Conservation (phyloP, 1,140 invertebrate species). For the Aporrectodea caliginosa region DNA sequence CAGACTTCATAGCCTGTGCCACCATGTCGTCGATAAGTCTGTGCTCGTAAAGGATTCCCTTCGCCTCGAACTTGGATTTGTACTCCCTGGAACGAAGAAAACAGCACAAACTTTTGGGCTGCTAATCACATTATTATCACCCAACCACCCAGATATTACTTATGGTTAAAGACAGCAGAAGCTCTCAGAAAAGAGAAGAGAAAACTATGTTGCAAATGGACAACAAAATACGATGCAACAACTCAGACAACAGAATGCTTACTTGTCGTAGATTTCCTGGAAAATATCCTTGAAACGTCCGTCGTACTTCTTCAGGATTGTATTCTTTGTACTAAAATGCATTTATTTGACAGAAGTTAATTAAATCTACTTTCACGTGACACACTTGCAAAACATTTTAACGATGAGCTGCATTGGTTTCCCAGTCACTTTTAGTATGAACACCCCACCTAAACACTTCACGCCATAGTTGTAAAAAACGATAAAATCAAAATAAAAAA, state of each 20-base stretch:
- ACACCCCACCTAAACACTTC: too few species aligned
- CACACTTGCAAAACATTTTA: too few species aligned
- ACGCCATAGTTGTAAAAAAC: too few species aligned
- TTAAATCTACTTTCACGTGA: too few species aligned
- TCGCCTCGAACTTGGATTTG: conserved; percentile 76
- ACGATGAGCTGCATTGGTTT: too few species aligned
- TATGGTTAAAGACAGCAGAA: conserved; percentile 20
- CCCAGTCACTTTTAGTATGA: too few species aligned
- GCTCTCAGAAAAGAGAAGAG: neutral
- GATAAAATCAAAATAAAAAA: too few species aligned
- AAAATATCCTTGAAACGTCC: conserved; percentile 98
- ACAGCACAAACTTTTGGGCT: too few species aligned
- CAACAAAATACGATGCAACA: too few species aligned
- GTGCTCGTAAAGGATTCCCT: conserved; percentile 93
- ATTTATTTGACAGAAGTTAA: too few species aligned
- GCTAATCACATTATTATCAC: too few species aligned
- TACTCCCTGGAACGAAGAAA: conserved; percentile 66
- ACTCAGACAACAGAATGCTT: conserved; percentile 42
- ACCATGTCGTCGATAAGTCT: conserved; percentile 99
- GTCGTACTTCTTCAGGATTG: conserved; percentile 96
- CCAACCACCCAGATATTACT: too few species aligned
- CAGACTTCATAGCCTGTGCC: conserved; percentile 94
- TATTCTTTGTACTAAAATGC: conserved; percentile 89
- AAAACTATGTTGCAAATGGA: neutral
- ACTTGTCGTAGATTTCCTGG: conserved; percentile 91